Base-by-base conservation (phyloP, 2,888 invertebrate species). In the Drosophila emarginata region DNA sequence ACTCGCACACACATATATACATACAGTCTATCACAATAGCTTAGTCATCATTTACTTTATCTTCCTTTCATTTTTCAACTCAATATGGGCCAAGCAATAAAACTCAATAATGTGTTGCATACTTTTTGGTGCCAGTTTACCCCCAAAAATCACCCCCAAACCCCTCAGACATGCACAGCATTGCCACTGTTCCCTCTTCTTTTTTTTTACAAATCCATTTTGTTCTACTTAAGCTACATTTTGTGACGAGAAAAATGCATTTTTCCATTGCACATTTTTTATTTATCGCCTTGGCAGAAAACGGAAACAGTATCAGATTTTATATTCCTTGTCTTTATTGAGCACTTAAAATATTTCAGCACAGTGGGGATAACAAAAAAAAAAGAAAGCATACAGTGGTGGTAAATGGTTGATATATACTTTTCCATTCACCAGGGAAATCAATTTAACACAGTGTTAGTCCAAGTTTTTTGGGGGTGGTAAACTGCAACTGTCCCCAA, bases 41-140 rank as follows among this genome's bases (percentile, higher is more conserved):
- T 78, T 83, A 76, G 84, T 80, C 84, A 78, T 83, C 45, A 21
- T 45, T 45, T 45, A 45, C 45, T 45, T 45, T 21, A 45, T 45
- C 45, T 45, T 45, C 21, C 12, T 18, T 84, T 74, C 65, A 59
- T 75, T 66, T 59, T 65, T 73, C 60, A 64, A 64, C 71, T 59
- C 73, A 74, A 78, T 66, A 76, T 79, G 74, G 79, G 64, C 62
- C 77, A 81, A 75, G 77, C 72, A 79, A 87, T 87, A 85, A 82
- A 87, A 81, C 81, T 71, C 80, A 85, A 87, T 85, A 72, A 72
- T 66, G 65, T 83, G 87, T 83, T 80, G 80, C 80, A 78, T 86
- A 70, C 79, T 77, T 79, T 86, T 80, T 60, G 72, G 73, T 74
- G 72, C 53, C 39, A 51, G 59, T 63, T 23, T 23, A 2, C 23